phyloP scores from a whole-genome alignment of 2,888 invertebrate genomes.

The Polymixis lichenea region DNA sequence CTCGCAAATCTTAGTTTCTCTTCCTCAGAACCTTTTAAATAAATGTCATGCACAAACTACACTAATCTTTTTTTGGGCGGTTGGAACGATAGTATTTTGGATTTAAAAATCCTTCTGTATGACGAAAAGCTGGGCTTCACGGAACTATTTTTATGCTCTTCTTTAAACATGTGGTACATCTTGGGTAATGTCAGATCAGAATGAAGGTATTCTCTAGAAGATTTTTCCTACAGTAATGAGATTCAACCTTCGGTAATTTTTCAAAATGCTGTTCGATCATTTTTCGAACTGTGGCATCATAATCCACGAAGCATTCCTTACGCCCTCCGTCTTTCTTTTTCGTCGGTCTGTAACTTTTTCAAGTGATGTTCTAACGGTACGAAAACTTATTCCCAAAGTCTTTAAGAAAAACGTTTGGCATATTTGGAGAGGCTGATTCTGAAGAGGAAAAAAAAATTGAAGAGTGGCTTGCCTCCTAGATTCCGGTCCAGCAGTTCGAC shows the following conservation, averaged over 20 bases:
- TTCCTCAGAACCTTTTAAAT: not conserved
- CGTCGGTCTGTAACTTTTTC: not conserved
- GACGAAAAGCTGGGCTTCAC: not conserved
- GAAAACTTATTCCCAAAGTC: not conserved
- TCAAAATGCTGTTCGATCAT: not conserved
- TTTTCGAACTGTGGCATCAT: not conserved
- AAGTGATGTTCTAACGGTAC: not conserved
- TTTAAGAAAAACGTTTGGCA: too few relatives aligned
- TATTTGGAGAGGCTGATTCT: too few relatives aligned
- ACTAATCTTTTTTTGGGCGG: not conserved
- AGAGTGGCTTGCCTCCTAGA: not conserved
- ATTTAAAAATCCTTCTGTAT: not conserved
- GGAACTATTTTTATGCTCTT: not conserved
- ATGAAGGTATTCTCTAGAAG: not conserved
- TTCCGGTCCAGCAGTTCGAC: not conserved
- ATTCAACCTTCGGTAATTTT: not conserved
- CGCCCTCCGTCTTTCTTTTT: not conserved
- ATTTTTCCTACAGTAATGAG: not conserved
- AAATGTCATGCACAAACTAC: not conserved
- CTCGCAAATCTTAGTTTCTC: constrained; percentile 6
- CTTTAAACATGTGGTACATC: not conserved
- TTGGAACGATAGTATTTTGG: too few relatives aligned
- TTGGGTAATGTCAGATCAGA: not conserved
- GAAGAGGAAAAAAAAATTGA: not conserved
- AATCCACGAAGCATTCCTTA: not conserved